Base-by-base conservation (phyloP, 2,797 vertebrate species). In the Toxotes lorentzi region DNA sequence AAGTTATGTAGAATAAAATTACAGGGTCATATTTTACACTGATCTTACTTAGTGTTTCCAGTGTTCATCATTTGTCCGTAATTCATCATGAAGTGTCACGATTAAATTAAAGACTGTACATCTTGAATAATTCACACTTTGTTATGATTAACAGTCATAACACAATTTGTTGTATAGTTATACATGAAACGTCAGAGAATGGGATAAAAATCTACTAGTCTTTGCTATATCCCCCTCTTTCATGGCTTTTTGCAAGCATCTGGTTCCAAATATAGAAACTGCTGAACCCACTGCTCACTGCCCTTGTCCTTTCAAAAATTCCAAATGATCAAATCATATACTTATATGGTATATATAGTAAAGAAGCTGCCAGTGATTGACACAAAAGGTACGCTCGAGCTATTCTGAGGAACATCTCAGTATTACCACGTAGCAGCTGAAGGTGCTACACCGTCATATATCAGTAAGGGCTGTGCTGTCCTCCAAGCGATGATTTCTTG, bases 401-500 rank as follows among this genome's bases (percentile, higher is more conserved):
- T 87, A 85, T 87, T 85, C 76, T 70, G 77, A 85, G 82, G 78
- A 72, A 71, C 80, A 81, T 85, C 67, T 88, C 63, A n/a, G 51
- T 64, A 53, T 74, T 68, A 65, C 32, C 45, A 60, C 13, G 41
- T 59, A 69, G 82, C 76, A 43, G 81, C 70, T 63, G 64, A 81
- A 85, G 86, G 67, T 77, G 84, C 73, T 53, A 17, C 30, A 48
- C 50, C 10, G 5, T 74, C 86, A 78, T 89, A 70, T 56, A 84
- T 87, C 86, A 90, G 83, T 10, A 4, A 43, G 72, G 43, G 41
- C 40, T 40, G 61, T 65, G 41, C 79, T 74, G 41, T 86, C 86
- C 91, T 94, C 78, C 82, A 85, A 80, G 73, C 45, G 4, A 5
- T 81, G 84, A 91, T 76, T 81, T 78, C 85, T 78, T 60, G 74